Percentiles rank a stretch among this genome's conserved stretches.
Conservation (phyloP, 2,888 invertebrate species). For the Polymixis lichenea region DNA sequence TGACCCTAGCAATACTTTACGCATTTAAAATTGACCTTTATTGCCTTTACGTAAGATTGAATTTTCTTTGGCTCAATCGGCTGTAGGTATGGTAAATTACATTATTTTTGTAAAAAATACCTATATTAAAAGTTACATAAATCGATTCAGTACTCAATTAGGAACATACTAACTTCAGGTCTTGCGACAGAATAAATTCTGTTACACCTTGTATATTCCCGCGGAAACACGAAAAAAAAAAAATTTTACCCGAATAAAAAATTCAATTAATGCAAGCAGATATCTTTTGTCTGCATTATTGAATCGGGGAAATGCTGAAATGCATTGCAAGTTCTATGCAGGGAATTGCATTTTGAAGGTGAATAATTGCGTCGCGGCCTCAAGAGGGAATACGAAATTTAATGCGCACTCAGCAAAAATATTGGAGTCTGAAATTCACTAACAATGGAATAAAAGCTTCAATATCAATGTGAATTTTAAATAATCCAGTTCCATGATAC, state of each 20-base stretch:
- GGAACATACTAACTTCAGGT: too few relatives aligned
- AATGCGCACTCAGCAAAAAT: slow-evolving; percentile 76
- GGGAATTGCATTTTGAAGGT: slow-evolving; percentile 81
- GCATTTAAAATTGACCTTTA: too few relatives aligned
- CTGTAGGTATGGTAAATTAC: too few relatives aligned
- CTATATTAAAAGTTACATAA: too few relatives aligned
- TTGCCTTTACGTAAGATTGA: too few relatives aligned
- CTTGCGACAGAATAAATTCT: too few relatives aligned
- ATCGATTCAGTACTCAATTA: too few relatives aligned
- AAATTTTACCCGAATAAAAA: slow-evolving; percentile 25
- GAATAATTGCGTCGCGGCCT: slow-evolving; percentile 81
- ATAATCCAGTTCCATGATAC: slow-evolving; percentile 49
- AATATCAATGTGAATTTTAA: slow-evolving; percentile 63
- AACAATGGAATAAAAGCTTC: slow-evolving; percentile 67
- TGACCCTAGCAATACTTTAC: too few relatives aligned
- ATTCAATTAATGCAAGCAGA: slow-evolving; percentile 52
- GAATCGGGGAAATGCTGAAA: slow-evolving; percentile 71
- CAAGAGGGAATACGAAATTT: slow-evolving; percentile 80
- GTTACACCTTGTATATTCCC: too few relatives aligned
- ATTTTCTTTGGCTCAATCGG: too few relatives aligned
- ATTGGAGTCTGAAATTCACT: slow-evolving; percentile 69
- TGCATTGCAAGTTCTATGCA: slow-evolving; percentile 75
- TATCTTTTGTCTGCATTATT: slow-evolving; percentile 65
- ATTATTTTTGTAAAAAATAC: too few relatives aligned
- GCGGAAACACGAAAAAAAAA: neutral